These are phyloP conservation scores for Odocoileus hemionus DNA, from an alignment of 2,113 vertebrate species.

Conservation along the genomic window DNA sequence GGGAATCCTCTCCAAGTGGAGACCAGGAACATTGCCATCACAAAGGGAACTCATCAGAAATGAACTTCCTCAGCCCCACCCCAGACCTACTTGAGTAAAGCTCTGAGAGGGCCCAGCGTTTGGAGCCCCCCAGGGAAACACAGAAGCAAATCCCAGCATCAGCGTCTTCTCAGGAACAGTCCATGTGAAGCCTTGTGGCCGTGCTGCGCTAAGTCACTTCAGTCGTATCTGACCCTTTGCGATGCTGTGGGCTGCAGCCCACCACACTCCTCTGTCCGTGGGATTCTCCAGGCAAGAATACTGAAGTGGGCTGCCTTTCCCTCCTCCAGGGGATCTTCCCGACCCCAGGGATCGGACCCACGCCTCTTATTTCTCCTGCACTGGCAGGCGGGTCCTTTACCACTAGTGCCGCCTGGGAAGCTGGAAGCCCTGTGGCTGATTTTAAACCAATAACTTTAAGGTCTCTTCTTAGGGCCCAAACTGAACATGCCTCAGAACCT, in stretches of 20 bases:
- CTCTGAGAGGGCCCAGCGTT: not conserved
- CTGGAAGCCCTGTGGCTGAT: not conserved
- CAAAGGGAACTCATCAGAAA: not conserved
- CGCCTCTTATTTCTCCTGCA: not conserved
- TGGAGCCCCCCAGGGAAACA: too few relatives aligned
- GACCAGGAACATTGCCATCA: not conserved
- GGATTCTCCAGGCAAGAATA: not conserved
- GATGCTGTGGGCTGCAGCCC: not conserved
- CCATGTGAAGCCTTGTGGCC: not conserved
- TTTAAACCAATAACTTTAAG: not conserved
- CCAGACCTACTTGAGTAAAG: accelerated
- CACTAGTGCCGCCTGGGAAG: not conserved
- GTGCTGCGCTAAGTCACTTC: not conserved
- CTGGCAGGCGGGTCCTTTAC: not conserved
- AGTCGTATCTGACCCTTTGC: not conserved
- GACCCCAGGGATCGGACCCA: not conserved
- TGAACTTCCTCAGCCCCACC: not conserved
- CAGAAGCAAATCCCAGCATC: not conserved
- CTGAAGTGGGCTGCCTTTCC: not conserved
- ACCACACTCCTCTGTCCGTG: not conserved
- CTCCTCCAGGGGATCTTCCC: not conserved
- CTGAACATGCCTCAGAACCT: not conserved
- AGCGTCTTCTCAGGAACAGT: too few relatives aligned
- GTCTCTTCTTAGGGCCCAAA: not conserved
- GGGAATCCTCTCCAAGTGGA: not conserved